These are phyloP conservation scores for Dendrolimus pini DNA, from an alignment of 2,888 invertebrate species.

Conservation along the genomic window DNA sequence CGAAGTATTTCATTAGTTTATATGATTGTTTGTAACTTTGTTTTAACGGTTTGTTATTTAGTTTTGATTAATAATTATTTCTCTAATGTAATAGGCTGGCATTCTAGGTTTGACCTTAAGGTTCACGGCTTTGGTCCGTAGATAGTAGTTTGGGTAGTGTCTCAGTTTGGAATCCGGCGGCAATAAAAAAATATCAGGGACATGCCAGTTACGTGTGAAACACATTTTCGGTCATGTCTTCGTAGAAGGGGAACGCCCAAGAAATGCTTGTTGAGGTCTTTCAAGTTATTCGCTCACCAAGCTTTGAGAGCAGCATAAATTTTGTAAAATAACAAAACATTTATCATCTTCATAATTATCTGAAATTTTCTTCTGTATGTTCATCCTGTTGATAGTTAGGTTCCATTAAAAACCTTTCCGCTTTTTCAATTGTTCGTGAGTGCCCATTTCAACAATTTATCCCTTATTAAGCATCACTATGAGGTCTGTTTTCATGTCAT, in stretches of 20 bases:
- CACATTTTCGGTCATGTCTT: too few species aligned
- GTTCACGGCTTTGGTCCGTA: background rate
- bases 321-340: too few species aligned
- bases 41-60: background rate
- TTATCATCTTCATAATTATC: slow-evolving; percentile 31
- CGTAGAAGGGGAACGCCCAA: too few species aligned
- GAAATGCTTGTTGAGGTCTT: too few species aligned
- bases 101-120: slow-evolving; percentile 1
- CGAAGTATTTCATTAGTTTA: background rate
- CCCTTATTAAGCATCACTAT: slow-evolving; percentile 94
- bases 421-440: slow-evolving; percentile 86
- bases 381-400: slow-evolving; percentile 86
- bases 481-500: slow-evolving; percentile 85
- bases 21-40: background rate
- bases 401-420: slow-evolving; percentile 91
- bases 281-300: too few species aligned
- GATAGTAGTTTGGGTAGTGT: background rate
- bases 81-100: background rate
- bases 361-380: slow-evolving; percentile 28
- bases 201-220: too few species aligned
- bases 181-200: too few species aligned
- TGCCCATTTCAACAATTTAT: slow-evolving; percentile 90
- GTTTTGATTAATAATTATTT: background rate
- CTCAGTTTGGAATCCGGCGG: background rate
- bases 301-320: too few species aligned